A percentile compares a stretch with the other conserved stretches of the same genome.
phyloP scores from a whole-genome alignment of 2,797 vertebrate species.

The Avahi laniger region DNA sequence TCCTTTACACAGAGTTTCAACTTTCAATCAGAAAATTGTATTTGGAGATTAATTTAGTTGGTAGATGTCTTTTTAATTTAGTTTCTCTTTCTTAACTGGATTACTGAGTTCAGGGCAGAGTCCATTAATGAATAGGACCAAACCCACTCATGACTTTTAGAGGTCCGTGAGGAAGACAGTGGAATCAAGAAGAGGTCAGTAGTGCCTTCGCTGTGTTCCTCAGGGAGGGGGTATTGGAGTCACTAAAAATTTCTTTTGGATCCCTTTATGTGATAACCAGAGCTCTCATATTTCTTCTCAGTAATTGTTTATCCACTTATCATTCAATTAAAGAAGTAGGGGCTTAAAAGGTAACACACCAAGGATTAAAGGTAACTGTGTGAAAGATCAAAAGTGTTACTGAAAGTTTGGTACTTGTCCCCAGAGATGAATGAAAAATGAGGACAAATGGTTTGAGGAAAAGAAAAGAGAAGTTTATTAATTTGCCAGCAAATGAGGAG shows the following conservation, averaged over 20 bases:
- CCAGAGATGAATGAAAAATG: no score
- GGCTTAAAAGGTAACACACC: not conserved
- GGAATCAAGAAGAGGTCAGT: not conserved
- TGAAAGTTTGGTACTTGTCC: no score
- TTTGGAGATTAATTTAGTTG: not conserved
- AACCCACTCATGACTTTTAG: not conserved
- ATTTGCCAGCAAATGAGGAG: no score
- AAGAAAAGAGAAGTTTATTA: no score
- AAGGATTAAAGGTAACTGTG: not conserved
- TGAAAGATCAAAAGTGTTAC: not conserved
- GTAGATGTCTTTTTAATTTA: not conserved
- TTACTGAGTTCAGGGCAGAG: not conserved
- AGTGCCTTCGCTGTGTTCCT: not conserved
- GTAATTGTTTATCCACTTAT: not conserved
- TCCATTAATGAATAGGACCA: not conserved
- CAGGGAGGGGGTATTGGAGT: not conserved
- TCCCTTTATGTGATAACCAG: not conserved
- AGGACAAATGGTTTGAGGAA: no score
- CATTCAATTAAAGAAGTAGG: not conserved
- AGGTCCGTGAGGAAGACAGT: not conserved
- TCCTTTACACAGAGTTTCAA: not conserved
- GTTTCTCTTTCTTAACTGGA: not conserved
- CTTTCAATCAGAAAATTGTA: not conserved
- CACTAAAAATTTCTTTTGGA: not conserved
- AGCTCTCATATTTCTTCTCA: not conserved